Base-by-base conservation (phyloP, 2,888 invertebrate genomes). In the Microplitis manilae region DNA sequence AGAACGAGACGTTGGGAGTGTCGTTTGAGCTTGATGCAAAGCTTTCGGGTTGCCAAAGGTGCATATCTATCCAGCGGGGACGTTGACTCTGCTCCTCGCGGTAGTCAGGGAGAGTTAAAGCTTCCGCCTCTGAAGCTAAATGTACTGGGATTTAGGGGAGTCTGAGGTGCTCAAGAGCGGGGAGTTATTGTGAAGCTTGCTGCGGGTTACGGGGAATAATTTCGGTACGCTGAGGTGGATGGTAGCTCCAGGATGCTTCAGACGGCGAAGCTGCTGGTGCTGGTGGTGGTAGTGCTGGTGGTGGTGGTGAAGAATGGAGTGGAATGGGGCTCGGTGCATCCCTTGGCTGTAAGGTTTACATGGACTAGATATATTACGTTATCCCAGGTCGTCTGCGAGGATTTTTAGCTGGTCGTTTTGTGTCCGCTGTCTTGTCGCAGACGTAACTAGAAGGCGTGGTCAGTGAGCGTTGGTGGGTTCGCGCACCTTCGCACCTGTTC, bases 401-500 rank as follows among this genome's bases (percentile, higher is more conserved):
- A 8, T 50, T 50, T 50, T 50, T 50, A 50, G 9, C 50, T 50
- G 30, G 30, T 30, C 50, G 50, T 50, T 50, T 50, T 50, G 50
- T 50, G 9, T 50, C 50, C 80, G 79, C 81, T 78, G 80, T 77
- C 80, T 77, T 72, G 77, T 73, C 76, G 60, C 73, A 62, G 80
- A 76, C 71, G 79, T 79, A 73, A 73, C 79, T 78, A 80, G 87
- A 88, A 89, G 89, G 89, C 88, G 89, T 87, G 88, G 89, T 82
- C 88, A 81, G 75, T 85, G 84, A 41, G 83, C 83, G 86, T 86
- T 68, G 50, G 50, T 50, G 50, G 50, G 50, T 85, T 84, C 86
- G 88, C 88, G 88, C 88, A 89, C 89, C 88, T 89, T 88, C 86
- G 86, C 89, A 89, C 89, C 89, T 88, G 89, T 86, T 71, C 86